Evolutionary conservation across 2,888 invertebrate species (phyloP).

Genomic region (Melinaea marsaeus): DNA sequence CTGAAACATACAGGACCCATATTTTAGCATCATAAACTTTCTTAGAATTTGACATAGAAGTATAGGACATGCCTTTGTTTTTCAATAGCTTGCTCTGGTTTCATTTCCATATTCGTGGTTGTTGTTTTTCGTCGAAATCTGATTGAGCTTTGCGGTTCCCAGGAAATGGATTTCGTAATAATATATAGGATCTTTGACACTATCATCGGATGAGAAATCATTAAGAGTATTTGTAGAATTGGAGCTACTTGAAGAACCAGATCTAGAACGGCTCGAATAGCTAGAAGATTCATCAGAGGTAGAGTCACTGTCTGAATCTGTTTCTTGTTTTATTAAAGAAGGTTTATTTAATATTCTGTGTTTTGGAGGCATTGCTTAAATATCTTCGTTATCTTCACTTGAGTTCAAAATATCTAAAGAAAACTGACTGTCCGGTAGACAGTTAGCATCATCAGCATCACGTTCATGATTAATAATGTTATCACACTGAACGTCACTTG

Average conservation of each 20-base stretch:
- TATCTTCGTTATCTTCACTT: not conserved
- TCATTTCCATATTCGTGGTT: not conserved
- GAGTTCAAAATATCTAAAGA: constrained; percentile 7
- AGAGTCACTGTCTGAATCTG: constrained; percentile 7
- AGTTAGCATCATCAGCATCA: constrained; percentile 1
- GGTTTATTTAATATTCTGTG: constrained; percentile 1
- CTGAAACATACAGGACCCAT: constrained; percentile 26
- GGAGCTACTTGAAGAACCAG: constrained; percentile 8
- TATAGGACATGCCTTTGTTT: constrained; percentile 30
- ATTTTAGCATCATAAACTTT: constrained; percentile 28
- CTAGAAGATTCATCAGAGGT: constrained; percentile 7
- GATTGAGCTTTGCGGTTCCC: constrained; percentile 6
- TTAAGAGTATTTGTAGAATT: constrained; percentile 8
- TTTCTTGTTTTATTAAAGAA: constrained; percentile 6
- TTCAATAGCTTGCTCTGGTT: constrained; percentile 17
- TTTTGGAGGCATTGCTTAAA: not conserved
- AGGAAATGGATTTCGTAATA: not conserved
- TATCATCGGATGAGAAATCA: constrained; percentile 14
- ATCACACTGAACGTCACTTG: not conserved
- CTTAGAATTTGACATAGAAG: constrained; percentile 25
- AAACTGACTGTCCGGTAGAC: not conserved
- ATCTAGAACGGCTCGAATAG: constrained; percentile 6
- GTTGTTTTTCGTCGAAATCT: constrained; percentile 12
- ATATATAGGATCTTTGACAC: constrained; percentile 15
- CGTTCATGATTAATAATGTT: not conserved